These are phyloP conservation scores for Tinamus guttatus DNA, from an alignment of 2,113 vertebrate genomes.

Conservation along the genomic window DNA sequence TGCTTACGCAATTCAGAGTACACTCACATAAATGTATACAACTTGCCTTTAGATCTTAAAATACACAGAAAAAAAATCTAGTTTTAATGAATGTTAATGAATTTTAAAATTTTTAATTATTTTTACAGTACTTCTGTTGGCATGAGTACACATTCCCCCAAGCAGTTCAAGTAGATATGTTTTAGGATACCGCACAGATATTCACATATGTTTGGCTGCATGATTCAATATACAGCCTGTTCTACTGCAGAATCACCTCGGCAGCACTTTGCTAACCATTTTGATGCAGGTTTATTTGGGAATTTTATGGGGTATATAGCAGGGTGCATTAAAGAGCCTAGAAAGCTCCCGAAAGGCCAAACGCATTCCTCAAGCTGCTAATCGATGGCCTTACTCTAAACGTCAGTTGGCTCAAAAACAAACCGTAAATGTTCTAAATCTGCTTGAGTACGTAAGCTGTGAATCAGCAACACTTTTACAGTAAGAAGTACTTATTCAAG, in stretches of 20 bases:
- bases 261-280: neutral
- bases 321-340: neutral
- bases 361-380: neutral
- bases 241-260: fast-evolving
- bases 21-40: neutral
- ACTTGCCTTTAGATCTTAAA: neutral
- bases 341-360: neutral
- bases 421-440: neutral
- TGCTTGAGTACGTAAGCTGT: neutral
- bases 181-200: neutral
- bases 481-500: neutral
- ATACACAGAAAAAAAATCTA: neutral
- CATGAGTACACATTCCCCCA: neutral
- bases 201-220: neutral
- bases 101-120: neutral
- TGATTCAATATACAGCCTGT: neutral
- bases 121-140: neutral
- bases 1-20: neutral
- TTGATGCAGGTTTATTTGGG: fast-evolving
- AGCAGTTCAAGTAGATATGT: neutral
- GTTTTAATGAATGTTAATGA: neutral
- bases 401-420: neutral
- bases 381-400: neutral
- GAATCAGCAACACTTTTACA: neutral
- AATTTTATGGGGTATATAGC: neutral